These are phyloP conservation scores for Champsocephalus gunnari DNA, from an alignment of 2,797 vertebrate species.

Conservation along the genomic window DNA sequence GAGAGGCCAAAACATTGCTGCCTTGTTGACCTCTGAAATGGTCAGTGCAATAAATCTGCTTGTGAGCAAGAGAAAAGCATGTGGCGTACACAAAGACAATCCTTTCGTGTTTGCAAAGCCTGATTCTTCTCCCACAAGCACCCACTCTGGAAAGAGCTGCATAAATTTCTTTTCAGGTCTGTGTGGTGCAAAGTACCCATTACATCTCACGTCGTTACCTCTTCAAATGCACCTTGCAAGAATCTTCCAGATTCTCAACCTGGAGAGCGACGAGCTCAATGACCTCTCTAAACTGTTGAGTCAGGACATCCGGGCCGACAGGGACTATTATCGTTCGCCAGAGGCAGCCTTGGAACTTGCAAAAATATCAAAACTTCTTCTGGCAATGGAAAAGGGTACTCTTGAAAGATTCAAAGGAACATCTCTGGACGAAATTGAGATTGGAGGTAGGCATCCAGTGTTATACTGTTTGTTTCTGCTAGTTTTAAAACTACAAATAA, in stretches of 20 bases:
- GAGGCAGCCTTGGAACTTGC: slow-evolving; percentile 66
- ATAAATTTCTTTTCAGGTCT: slow-evolving; percentile 41
- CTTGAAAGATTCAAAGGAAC: slow-evolving; percentile 60
- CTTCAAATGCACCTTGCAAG: slow-evolving; percentile 65
- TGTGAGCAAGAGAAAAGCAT: slow-evolving; percentile 50
- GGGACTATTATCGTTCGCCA: slow-evolving; percentile 59
- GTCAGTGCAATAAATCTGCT: slow-evolving; percentile 46
- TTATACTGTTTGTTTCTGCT: not conserved
- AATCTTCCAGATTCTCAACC: slow-evolving; percentile 70
- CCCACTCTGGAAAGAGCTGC: slow-evolving; percentile 26
- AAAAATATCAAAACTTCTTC: slow-evolving; percentile 70
- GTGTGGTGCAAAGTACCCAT: slow-evolving; percentile 55
- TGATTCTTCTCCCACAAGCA: slow-evolving; percentile 14
- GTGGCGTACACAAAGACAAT: slow-evolving; percentile 51
- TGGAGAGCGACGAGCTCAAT: slow-evolving; percentile 65
- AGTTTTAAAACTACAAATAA: not conserved
- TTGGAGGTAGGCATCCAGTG: slow-evolving; percentile 54
- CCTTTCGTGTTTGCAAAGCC: slow-evolving; percentile 71
- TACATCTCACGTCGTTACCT: slow-evolving; percentile 29
- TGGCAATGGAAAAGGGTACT: slow-evolving; percentile 66
- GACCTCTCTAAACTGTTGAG: slow-evolving; percentile 61
- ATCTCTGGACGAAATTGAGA: slow-evolving; percentile 60
- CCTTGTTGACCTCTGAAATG: slow-evolving; percentile 66
- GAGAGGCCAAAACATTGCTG: slow-evolving; percentile 10
- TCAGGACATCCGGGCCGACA: slow-evolving; percentile 50